Percentiles rank a stretch among this genome's conserved stretches.
Evolutionary conservation across 92 coral and sea anemone genomes (phyloP).

Genomic region (Actinostola sp.): DNA sequence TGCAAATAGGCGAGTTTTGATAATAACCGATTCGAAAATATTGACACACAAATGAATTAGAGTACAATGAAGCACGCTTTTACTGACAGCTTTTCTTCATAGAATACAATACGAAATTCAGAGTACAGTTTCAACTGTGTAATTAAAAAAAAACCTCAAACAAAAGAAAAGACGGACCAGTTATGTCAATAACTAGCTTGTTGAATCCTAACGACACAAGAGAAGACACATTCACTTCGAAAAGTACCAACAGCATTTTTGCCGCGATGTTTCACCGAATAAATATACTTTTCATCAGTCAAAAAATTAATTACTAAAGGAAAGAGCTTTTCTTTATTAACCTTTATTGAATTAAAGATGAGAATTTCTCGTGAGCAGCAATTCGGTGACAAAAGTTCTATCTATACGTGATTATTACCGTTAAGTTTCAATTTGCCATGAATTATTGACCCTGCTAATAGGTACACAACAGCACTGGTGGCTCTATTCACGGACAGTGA

Average conservation of each 20-base stretch:
- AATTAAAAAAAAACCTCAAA: conserved; percentile 3
- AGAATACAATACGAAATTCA: neutral
- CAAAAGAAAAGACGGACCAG: conserved; percentile 7
- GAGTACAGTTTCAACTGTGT: neutral
- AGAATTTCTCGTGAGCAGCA: neutral
- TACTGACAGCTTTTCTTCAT: conserved; percentile 1
- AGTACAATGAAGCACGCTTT: neutral
- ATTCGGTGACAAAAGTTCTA: neutral
- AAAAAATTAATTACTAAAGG: neutral
- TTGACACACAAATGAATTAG: neutral
- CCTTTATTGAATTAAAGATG: neutral
- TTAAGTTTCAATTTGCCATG: conserved; percentile 26
- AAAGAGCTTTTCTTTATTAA: neutral
- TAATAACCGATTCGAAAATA: conserved; percentile 1
- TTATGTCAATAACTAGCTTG: conserved; percentile 22
- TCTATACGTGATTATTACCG: conserved; percentile 12
- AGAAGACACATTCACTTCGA: neutral
- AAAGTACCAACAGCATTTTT: neutral
- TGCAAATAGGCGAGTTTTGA: neutral
- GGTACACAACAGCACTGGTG: conserved; percentile 22
- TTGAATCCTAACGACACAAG: neutral
- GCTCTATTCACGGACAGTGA: conserved; percentile 14
- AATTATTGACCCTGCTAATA: conserved; percentile 24
- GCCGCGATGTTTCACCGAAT: neutral
- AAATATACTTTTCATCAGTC: neutral